phyloP scores from a whole-genome alignment of 2,113 vertebrate species.

The Microtus ochrogaster region DNA sequence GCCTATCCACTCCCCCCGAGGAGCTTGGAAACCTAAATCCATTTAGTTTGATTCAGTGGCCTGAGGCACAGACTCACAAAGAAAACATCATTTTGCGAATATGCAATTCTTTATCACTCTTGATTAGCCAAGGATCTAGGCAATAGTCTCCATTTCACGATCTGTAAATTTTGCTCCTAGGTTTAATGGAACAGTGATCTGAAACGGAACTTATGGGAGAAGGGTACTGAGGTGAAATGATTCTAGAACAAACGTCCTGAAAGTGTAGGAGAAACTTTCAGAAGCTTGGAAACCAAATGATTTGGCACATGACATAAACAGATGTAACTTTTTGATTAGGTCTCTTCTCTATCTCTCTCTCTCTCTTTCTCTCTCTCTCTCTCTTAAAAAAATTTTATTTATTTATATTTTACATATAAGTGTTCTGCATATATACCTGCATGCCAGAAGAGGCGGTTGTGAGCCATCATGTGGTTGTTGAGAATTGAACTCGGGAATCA shows the following conservation, averaged over 20 bases:
- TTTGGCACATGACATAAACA: neutral
- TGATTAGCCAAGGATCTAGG: slow-evolving; percentile 56
- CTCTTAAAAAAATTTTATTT: neutral
- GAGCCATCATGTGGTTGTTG: neutral
- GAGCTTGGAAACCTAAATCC: slow-evolving; percentile 41
- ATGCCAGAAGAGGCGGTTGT: neutral
- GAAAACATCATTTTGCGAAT: slow-evolving; percentile 48
- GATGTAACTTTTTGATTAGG: neutral
- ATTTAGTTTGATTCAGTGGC: slow-evolving; percentile 29
- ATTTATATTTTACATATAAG: neutral
- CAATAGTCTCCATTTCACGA: slow-evolving; percentile 24
- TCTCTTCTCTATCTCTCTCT: neutral
- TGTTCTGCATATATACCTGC: too few relatives aligned
- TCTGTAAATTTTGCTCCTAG: neutral
- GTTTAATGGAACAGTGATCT: slow-evolving; percentile 25
- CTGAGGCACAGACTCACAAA: neutral
- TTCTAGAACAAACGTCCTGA: neutral
- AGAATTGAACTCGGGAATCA: neutral
- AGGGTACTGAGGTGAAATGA: neutral
- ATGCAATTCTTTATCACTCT: slow-evolving; percentile 48
- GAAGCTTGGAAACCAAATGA: neutral
- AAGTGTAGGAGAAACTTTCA: slow-evolving; percentile 10
- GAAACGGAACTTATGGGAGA: slow-evolving; percentile 17
- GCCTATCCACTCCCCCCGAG: neutral
- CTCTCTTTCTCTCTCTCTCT: neutral